These are phyloP conservation scores for Ectropis grisescens DNA, from an alignment of 1,140 invertebrate genomes.

Conservation along the genomic window DNA sequence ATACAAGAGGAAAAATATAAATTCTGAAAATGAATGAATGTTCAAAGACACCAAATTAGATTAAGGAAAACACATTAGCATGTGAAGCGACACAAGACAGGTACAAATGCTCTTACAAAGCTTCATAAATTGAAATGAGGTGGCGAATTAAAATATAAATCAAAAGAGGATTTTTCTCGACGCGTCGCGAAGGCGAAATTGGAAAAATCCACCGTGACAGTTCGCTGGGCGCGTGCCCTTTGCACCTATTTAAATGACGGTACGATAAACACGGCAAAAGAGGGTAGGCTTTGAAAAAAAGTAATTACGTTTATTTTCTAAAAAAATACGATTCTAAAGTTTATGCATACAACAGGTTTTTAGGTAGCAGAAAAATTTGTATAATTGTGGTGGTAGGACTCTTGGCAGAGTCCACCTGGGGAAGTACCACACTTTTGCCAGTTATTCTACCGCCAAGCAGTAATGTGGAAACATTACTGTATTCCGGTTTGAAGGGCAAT, in stretches of 20 bases:
- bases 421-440: too few species aligned
- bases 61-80: conserved; percentile 33
- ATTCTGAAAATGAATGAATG: too few species aligned
- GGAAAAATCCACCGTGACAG: conserved; percentile 38
- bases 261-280: neutral
- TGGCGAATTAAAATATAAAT: conserved; percentile 65
- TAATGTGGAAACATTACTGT: too few species aligned
- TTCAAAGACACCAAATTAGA: conserved; percentile 3
- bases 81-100: conserved; percentile 42
- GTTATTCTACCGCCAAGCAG: too few species aligned
- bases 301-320: too few species aligned
- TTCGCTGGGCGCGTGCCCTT: conserved; percentile 11
- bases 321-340: too few species aligned
- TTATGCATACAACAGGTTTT: too few species aligned
- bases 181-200: conserved; percentile 48
- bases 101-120: conserved; percentile 46
- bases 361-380: neutral
- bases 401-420: too few species aligned
- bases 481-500: too few species aligned
- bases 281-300: too few species aligned
- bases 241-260: neutral
- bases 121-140: conserved; percentile 61
- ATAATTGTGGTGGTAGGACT: too few species aligned
- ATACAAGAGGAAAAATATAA: too few species aligned
- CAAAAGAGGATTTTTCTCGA: conserved; percentile 61